Conservation (phyloP, 2,797 vertebrate species). For the Chiloscyllium punctatum region DNA sequence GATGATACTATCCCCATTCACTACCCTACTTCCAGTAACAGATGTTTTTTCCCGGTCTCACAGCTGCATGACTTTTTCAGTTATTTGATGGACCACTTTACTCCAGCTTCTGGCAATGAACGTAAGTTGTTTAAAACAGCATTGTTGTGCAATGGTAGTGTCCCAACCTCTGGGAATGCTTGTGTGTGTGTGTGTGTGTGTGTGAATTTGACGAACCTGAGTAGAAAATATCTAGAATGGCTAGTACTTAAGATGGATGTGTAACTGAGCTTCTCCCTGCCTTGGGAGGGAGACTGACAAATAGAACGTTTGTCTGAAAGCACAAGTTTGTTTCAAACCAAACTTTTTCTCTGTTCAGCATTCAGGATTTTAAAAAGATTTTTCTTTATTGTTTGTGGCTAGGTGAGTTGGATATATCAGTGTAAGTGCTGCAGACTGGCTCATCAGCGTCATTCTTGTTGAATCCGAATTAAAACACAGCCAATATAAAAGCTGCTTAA, state of each 20-base stretch:
- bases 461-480: too few species aligned
- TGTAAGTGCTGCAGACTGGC: too few species aligned
- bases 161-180: too few species aligned
- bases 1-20: neutral
- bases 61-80: constrained; percentile 87
- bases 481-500: too few species aligned
- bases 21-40: neutral
- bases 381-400: too few species aligned
- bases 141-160: too few species aligned
- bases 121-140: constrained; percentile 59
- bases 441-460: too few species aligned
- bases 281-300: neutral
- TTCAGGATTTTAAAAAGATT: neutral
- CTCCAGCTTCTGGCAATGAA: constrained; percentile 66
- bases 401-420: too few species aligned
- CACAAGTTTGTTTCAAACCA: neutral
- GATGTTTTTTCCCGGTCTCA: constrained; percentile 33
- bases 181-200: too few species aligned
- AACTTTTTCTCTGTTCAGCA: neutral
- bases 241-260: neutral
- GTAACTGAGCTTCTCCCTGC: neutral
- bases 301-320: neutral
- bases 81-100: constrained; percentile 82
- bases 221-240: too few species aligned
- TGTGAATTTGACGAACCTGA: too few species aligned